Base-by-base conservation (phyloP, 2,113 vertebrate species). In the Ceratotherium simum region DNA sequence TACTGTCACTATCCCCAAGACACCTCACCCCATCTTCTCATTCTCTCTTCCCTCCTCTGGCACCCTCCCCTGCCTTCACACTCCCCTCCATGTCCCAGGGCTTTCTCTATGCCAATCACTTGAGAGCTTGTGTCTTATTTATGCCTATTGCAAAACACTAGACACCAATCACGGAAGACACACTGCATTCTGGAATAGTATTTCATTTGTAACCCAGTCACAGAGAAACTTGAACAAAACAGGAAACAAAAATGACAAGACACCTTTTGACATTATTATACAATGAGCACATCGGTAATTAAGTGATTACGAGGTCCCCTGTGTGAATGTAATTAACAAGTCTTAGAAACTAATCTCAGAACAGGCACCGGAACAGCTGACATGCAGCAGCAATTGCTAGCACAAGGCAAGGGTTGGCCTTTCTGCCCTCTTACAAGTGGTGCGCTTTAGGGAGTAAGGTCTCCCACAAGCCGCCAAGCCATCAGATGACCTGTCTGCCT, bases 301-400 rank as follows among this genome's bases (percentile, higher is more conserved):
- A 92, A 72, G 91, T 70, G 89, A 83, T 90, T 48, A 85, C n/a
- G 8, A 85, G 31, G 60, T 95, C 91, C 73, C 91, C 69, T 70
- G 67, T 58, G 62, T 60, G 29, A 72, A 39, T 54, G 76, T 78
- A 84, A 81, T 94, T 36, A 93, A 56, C 31, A 79, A 72, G 21
- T 67, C 89, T 93, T 36, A 56, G 83, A 83, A 67, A 54, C 27
- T 2, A 48, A 69, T 91, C 85, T 73, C 48, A 46, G 93, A 80
- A 72, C 60, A 51, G 21, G 23, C 18, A 78, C 27, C 62, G 58
- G 8, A 12, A 29, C 39, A 69, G n/a, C 60, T 29, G 65, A 46
- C 56, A 81, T 0, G 1, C 0, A 0, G 33, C 58, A 42, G 83
- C 18, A 25, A 51, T 33, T 4, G 1, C 54, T 0, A 27, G 42